Base-by-base conservation (phyloP, 2,113 vertebrate species). In the Notothenia rossii region DNA sequence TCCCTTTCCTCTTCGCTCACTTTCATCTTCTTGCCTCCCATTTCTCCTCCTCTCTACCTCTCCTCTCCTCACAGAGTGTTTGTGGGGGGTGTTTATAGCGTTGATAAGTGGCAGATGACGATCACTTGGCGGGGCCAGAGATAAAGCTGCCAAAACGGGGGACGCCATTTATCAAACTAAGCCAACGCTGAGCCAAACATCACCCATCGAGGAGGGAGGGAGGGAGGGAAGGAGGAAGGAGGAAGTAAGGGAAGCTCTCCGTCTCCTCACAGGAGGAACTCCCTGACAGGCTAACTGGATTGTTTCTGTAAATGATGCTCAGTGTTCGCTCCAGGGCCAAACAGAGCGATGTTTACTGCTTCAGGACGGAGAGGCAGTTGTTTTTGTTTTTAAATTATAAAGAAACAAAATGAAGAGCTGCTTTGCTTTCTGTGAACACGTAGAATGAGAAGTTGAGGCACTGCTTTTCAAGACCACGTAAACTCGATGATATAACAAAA, bases 71-170 rank as follows among this genome's bases (percentile, higher is more conserved):
- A 46, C 62, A 22, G 12, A 82, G 79, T 62, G 64, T 81, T 70
- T 86, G 56, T 55, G 43, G 70, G 73, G 70, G 77, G 71, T 59
- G 75, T 84, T 84, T 77, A 83, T 73, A 10, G 49, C 61, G 60
- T 58, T 68, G 82, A 86, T 86, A 85, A 89, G 85, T 85, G 85
- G 77, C 83, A 85, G 83, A 84, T 84, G 85, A 81, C 54, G 74
- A 86, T 86, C 62, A 59, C 71, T 84, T 76, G 71, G 82, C 70
- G 22, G 54, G 75, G 54, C 61, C 5, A 4, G 20, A 77, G 89
- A 89, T 87, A 82, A 82, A 66, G 51, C 71, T 81, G 86, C 82
- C 82, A 77, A 72, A 83, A 73, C 54, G 8, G 53, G 54, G 33
- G 61, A 77, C 40, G 54, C 59, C 69, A 85, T 84, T 73, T 67